phyloP scores from a whole-genome alignment of 2,888 invertebrate species.

The Lepidocyrtoides sp. region DNA sequence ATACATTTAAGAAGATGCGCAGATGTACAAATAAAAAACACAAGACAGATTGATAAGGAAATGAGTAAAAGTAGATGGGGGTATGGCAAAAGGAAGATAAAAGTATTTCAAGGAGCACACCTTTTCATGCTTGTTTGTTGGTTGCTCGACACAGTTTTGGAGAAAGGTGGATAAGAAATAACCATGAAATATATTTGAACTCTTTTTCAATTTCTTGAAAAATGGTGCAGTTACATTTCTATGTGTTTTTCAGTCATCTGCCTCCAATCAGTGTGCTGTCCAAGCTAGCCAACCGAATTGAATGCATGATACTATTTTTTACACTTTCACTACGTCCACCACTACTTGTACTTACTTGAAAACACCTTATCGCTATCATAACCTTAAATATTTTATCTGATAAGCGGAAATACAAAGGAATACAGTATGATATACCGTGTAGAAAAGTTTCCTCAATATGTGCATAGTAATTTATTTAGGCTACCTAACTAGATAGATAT shows the following conservation, averaged over 20 bases:
- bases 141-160: background rate
- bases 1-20: background rate
- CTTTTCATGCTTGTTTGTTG: background rate
- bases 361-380: background rate
- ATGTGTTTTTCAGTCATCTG: background rate
- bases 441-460: background rate
- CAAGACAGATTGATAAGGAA: background rate
- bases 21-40: conserved; percentile 30
- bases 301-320: conserved; percentile 57
- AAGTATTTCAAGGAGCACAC: conserved; percentile 13
- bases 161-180: background rate
- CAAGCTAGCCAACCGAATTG: background rate
- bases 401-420: background rate
- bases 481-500: background rate
- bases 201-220: background rate
- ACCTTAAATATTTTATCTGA: background rate
- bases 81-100: background rate
- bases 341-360: background rate
- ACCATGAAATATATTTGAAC: background rate
- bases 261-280: background rate
- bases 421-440: too few species aligned
- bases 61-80: background rate
- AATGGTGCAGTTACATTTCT: background rate
- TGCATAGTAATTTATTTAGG: conserved; percentile 33
- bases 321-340: conserved; percentile 37